phyloP scores from a whole-genome alignment of 2,888 invertebrate species.

The Ophion obscuratus region DNA sequence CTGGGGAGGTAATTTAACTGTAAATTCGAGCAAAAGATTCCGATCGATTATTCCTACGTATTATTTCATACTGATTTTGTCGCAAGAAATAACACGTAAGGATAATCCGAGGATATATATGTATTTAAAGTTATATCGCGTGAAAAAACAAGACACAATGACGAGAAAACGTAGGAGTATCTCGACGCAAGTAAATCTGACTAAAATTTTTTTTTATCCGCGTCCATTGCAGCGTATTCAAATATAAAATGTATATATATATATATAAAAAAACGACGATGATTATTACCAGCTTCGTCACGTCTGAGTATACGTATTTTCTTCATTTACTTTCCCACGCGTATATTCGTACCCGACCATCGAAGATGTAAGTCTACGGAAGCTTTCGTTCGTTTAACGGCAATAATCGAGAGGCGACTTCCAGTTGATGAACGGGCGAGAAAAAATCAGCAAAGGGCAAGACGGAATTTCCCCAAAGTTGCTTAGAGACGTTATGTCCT shows the following conservation, averaged over 20 bases:
- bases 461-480: background rate
- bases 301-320: background rate
- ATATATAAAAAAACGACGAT: background rate
- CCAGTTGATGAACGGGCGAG: too few relatives aligned
- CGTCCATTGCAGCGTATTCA: background rate
- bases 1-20: background rate
- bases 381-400: background rate
- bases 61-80: background rate
- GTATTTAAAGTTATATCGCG: background rate
- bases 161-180: slow-evolving; percentile 15
- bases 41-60: slow-evolving; percentile 37
- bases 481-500: background rate
- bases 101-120: background rate
- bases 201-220: background rate
- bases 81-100: background rate
- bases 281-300: background rate
- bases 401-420: background rate
- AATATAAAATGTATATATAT: background rate
- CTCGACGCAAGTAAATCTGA: slow-evolving; percentile 25
- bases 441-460: background rate
- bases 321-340: background rate
- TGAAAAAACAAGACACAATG: background rate
- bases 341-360: background rate
- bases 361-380: background rate
- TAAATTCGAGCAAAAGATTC: background rate